Conservation (phyloP, 2,888 invertebrate genomes). For the Argyra leucocephala region DNA sequence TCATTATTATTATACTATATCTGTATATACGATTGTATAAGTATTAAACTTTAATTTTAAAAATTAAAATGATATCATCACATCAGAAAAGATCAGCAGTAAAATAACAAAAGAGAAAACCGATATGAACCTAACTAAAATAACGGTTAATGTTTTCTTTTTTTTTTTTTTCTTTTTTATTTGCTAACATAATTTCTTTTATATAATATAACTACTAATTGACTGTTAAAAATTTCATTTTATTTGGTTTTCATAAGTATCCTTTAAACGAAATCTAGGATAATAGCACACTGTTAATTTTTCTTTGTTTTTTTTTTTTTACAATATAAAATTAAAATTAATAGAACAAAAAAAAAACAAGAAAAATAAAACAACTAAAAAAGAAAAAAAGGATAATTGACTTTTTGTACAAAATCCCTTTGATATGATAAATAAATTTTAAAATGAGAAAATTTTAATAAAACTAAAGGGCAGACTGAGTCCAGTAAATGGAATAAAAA, state of each 20-base stretch:
- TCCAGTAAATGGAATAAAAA: no score
- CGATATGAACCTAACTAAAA: neutral
- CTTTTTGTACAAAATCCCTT: neutral
- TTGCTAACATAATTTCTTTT: neutral
- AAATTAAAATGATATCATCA: no score
- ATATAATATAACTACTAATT: conserved; percentile 2
- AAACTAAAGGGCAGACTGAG: neutral
- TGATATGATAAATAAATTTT: neutral
- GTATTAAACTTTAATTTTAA: no score
- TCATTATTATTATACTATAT: no score
- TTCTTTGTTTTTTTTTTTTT: neutral
- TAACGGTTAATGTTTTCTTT: neutral
- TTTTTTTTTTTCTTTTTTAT: neutral
- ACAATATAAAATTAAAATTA: neutral
- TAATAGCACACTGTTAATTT: neutral
- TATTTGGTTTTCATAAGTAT: neutral
- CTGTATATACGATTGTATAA: no score
- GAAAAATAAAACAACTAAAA: no score
- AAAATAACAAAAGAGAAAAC: no score
- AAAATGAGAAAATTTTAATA: neutral
- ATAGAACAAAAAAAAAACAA: no score
- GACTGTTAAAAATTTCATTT: conserved; percentile 6
- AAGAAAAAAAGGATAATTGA: neutral
- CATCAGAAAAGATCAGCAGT: no score
- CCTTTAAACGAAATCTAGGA: neutral